Evolutionary conservation across 2,888 invertebrate genomes (phyloP).

Genomic region (Linhomoeus sp.): DNA sequence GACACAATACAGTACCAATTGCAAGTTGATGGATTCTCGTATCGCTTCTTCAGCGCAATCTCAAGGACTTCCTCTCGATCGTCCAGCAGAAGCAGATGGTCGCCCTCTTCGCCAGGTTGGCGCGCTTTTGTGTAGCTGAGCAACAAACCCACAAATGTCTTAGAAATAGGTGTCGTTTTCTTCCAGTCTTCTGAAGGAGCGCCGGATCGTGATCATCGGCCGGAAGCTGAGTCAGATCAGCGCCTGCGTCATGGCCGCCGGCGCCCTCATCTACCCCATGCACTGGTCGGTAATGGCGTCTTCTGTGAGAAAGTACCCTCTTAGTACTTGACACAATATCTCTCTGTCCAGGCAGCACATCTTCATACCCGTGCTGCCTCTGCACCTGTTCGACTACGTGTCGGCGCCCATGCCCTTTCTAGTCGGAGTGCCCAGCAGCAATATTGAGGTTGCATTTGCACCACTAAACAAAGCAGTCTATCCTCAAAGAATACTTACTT

Average conservation of each 20-base stretch:
- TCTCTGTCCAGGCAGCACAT: constrained; percentile 67
- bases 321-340: too few relatives aligned
- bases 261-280: constrained; percentile 87
- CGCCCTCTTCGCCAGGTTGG: constrained; percentile 59
- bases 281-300: constrained; percentile 44
- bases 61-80: constrained; percentile 95
- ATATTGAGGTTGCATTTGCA: constrained; percentile 46
- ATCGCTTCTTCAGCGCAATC: constrained; percentile 50
- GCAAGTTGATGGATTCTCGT: neutral
- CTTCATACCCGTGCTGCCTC: constrained; percentile 81
- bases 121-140: neutral
- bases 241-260: constrained; percentile 64
- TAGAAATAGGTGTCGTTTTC: neutral
- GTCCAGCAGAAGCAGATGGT: constrained; percentile 84
- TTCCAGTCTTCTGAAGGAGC: constrained; percentile 62
- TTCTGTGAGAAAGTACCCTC: too few relatives aligned
- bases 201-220: constrained; percentile 78
- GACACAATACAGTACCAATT: neutral
- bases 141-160: too few relatives aligned
- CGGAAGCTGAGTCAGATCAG: constrained; percentile 67
- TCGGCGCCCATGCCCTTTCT: constrained; percentile 89
- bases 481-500: too few relatives aligned
- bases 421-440: constrained; percentile 72
- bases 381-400: constrained; percentile 52
- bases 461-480: too few relatives aligned